phyloP scores from a whole-genome alignment of 1,140 invertebrate genomes.

The Drosophila nikananu region DNA sequence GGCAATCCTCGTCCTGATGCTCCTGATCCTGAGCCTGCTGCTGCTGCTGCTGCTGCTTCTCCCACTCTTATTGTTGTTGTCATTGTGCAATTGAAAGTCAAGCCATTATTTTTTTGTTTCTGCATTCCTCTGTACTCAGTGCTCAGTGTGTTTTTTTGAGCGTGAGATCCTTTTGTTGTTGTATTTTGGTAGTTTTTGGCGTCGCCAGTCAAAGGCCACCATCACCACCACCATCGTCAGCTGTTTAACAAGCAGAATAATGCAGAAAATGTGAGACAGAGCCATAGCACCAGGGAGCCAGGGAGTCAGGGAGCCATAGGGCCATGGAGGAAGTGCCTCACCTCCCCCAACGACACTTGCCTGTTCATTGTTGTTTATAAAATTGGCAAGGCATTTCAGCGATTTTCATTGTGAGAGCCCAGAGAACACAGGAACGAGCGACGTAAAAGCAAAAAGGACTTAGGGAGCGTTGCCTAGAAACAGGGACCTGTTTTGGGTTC shows the following conservation, averaged over 20 bases:
- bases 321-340: neutral
- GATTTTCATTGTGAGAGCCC: constrained; percentile 55
- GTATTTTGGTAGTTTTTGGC: constrained; percentile 40
- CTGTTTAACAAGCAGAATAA: constrained; percentile 80
- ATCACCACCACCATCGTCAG: constrained; percentile 30
- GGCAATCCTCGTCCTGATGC: constrained; percentile 22
- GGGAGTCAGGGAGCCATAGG: too few species aligned
- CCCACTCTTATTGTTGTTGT: constrained; percentile 34
- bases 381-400: constrained; percentile 62
- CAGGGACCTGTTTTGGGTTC: neutral
- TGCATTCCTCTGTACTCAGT: neutral
- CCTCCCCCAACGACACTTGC: constrained; percentile 44
- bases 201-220: constrained; percentile 65
- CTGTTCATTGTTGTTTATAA: constrained; percentile 69
- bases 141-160: neutral
- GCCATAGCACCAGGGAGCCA: neutral
- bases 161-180: constrained; percentile 13
- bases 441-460: constrained; percentile 3
- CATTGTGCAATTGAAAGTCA: constrained; percentile 79
- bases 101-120: constrained; percentile 65
- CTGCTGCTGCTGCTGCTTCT: constrained; percentile 2
- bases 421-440: neutral
- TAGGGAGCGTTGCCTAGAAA: neutral
- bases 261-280: constrained; percentile 43
- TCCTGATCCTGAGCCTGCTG: constrained; percentile 11